Conservation (phyloP, 1,140 invertebrate genomes). For the Drosophila burlai region DNA sequence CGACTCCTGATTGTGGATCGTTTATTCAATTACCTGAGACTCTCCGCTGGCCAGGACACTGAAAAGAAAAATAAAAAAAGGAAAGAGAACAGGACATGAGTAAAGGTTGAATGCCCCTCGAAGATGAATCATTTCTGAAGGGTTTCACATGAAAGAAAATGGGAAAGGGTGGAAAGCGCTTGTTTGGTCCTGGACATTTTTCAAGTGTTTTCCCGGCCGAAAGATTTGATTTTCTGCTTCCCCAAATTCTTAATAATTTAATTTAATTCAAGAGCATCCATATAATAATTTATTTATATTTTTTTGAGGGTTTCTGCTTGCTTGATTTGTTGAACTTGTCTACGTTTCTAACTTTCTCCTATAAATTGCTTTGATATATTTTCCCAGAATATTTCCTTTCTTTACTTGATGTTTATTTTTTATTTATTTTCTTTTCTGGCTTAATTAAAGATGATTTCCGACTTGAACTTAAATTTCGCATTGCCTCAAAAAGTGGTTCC, state of each 20-base stretch:
- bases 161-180: background rate
- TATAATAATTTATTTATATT: background rate
- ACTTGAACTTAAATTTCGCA: background rate
- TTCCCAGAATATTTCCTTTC: background rate
- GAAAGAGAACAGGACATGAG: background rate
- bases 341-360: background rate
- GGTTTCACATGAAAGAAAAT: background rate
- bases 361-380: background rate
- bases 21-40: constrained; percentile 55
- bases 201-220: constrained; percentile 4
- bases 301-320: background rate
- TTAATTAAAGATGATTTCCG: too few species aligned
- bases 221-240: constrained; percentile 5
- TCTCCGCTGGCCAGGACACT: constrained; percentile 16
- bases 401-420: background rate
- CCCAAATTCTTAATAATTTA: background rate
- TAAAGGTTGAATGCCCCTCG: background rate
- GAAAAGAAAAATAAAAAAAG: background rate
- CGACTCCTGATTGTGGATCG: constrained; percentile 52
- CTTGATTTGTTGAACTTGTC: background rate
- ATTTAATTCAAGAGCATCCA: background rate
- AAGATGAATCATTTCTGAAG: constrained; percentile 14
- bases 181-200: background rate
- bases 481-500: background rate
- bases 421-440: background rate